Percentiles rank a stretch among this genome's conserved stretches.
phyloP scores from a whole-genome alignment of 2,888 invertebrate species.

The Blera fallax region DNA sequence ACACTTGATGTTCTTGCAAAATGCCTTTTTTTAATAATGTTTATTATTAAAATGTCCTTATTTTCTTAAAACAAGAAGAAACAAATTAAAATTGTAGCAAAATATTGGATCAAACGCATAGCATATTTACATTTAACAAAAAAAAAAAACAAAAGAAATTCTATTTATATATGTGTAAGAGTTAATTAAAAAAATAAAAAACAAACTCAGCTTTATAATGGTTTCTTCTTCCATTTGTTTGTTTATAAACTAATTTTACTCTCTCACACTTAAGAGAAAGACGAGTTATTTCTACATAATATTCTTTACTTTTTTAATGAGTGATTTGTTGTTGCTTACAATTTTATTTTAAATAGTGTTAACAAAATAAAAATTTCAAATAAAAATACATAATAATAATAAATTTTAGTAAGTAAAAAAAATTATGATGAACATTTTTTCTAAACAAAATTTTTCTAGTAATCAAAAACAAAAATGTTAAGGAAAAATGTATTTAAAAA shows the following conservation, averaged over 20 bases:
- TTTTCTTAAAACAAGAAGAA: conserved; percentile 35
- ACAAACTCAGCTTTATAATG: conserved; percentile 60
- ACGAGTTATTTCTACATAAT: conserved; percentile 2
- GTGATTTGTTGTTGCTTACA: conserved; percentile 61
- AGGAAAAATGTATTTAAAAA: conserved; percentile 9
- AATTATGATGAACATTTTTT: conserved; percentile 48
- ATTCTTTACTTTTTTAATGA: not conserved
- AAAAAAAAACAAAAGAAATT: conserved; percentile 12
- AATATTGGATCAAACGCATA: conserved; percentile 70
- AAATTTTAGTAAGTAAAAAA: conserved; percentile 49
- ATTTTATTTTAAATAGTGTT: conserved; percentile 29
- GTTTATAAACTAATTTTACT: not conserved
- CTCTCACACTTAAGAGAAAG: not conserved
- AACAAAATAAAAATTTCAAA: conserved; percentile 3
- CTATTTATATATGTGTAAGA: conserved; percentile 58
- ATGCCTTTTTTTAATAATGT: conserved; percentile 76
- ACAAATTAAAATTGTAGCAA: conserved; percentile 46
- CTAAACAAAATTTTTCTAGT: conserved; percentile 63
- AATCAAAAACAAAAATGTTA: conserved; percentile 23
- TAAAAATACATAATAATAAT: conserved; percentile 7
- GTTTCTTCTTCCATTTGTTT: conserved; percentile 33
- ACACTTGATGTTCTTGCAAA: conserved; percentile 70
- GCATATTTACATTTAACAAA: conserved; percentile 61
- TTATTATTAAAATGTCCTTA: conserved; percentile 73
- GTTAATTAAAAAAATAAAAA: conserved; percentile 14